Base-by-base conservation (phyloP, 1,140 invertebrate species). In the Ptiloglossa arizonensis region DNA sequence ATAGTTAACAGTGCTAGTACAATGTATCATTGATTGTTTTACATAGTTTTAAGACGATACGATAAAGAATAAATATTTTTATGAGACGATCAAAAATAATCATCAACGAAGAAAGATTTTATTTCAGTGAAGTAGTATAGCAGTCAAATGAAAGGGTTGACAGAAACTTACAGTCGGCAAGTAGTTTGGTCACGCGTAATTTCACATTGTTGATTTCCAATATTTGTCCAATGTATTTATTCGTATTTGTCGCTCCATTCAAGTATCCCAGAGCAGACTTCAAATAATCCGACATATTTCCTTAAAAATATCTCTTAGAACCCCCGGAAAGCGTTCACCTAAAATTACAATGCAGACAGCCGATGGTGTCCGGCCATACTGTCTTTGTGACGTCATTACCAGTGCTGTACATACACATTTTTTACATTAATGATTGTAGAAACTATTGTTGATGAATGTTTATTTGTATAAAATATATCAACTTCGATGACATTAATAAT, bases 171-270 rank as follows among this genome's bases (percentile, higher is more conserved):
- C 98, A 98, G 96, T 98, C 98, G 63, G 97, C 98, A 83, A 98
- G 97, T 86, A 98, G 95, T 93, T 95, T 96, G 92, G 96, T 97
- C 60, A 98, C 96, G 90, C 96, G 94, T 73, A 98, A 93, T 94
- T 97, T 98, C 89, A 97, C 96, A 90, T 96, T 96, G 82, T 96
- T 97, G 83, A 99, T 95, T 93, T 98, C 97, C 60, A 99, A 94
- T 84, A 95, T 94, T 93, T 98, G 97, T 44, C 98, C 98, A 76
- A 98, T 96, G 92, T 98, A 98, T 91, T 97, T 97, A 93, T 97
- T 97, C 86, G 86, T 87, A 64, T 80, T 89, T 19, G 72, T 75
- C 48, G 84, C 83, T 52, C 88, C 89, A 38, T 93, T 92, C 29
- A 93, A 85, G 69, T 93, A 93, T 19, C 90, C 91, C 60, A 93